Conservation (phyloP, 2,888 invertebrate species). For the Blomia tropicalis region DNA sequence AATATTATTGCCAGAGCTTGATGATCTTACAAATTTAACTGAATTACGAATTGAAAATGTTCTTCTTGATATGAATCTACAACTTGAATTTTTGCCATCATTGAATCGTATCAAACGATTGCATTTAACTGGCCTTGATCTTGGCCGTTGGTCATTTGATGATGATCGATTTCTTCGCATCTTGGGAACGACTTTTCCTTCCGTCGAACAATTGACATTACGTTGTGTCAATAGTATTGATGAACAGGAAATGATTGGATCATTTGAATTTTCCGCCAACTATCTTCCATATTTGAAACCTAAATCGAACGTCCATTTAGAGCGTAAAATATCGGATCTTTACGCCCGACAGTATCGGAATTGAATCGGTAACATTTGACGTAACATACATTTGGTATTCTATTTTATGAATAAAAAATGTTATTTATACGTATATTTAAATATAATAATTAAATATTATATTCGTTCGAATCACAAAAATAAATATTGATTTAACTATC, state of each 20-base stretch:
- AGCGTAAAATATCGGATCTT: too few relatives aligned
- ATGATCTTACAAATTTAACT: background rate
- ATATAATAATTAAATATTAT: too few relatives aligned
- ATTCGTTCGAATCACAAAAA: too few relatives aligned
- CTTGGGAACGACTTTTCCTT: background rate
- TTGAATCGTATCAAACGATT: background rate
- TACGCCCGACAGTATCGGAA: too few relatives aligned
- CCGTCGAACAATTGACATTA: background rate
- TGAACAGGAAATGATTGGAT: background rate
- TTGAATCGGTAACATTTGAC: too few relatives aligned
- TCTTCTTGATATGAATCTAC: background rate
- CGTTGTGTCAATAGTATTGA: conserved; percentile 1
- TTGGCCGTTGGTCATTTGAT: background rate
- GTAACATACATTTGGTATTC: too few relatives aligned
- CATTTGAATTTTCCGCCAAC: background rate
- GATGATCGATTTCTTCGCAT: background rate
- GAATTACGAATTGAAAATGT: background rate
- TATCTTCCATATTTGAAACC: background rate
- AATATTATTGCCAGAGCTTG: background rate
- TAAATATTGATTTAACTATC: too few relatives aligned
- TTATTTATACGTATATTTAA: too few relatives aligned
- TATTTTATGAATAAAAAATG: too few relatives aligned
- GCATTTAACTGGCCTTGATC: background rate
- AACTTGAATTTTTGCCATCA: background rate
- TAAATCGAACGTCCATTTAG: background rate